Base-by-base conservation (phyloP, 2,888 invertebrate genomes). In the Platerodrilus igneus region DNA sequence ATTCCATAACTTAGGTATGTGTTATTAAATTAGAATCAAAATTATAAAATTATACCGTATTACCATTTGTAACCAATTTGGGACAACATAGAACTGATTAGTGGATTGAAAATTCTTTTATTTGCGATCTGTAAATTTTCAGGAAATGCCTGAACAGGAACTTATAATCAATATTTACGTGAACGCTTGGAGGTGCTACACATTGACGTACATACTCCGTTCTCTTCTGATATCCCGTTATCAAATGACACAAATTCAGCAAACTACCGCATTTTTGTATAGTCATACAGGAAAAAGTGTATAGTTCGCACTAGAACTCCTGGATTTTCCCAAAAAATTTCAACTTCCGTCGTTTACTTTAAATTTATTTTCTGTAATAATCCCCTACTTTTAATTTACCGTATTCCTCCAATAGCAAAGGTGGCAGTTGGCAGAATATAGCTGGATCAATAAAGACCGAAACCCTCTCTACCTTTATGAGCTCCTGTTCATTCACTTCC, bases 401-500 rank as follows among this genome's bases (percentile, higher is more conserved):
- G 28, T 32, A 10, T 15, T 11, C 18, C 7, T n/a, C 21, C 9
- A 11, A 28, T 15, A 28, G n/a, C n/a, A n/a, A n/a, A n/a, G n/a
- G n/a, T n/a, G n/a, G n/a, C 22, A 37, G 35, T 18, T 14, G 29
- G 31, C 35, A 31, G 26, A 13, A 43, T 13, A 10, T 20, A 4
- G 18, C 20, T n/a, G n/a, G 29, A 45, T 39, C 45, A 37, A 48
- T 50, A 34, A 33, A 21, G 10, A 26, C 34, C 39, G 17, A 29
- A 27, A 27, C 36, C 37, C 49, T 35, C 16, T 28, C 8, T 18
- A 11, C 28, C 21, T 31, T 42, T 33, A 40, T 64, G 59, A 26
- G 36, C 27, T 55, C 63, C 64, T 64, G 62, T 34, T 62, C 48
- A 16, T n/a, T 38, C 35, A 63, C 60, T 63, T 64, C 64, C 64